Evolutionary conservation across 1,140 invertebrate species (phyloP).

Genomic region (Metopolophium dirhodum): DNA sequence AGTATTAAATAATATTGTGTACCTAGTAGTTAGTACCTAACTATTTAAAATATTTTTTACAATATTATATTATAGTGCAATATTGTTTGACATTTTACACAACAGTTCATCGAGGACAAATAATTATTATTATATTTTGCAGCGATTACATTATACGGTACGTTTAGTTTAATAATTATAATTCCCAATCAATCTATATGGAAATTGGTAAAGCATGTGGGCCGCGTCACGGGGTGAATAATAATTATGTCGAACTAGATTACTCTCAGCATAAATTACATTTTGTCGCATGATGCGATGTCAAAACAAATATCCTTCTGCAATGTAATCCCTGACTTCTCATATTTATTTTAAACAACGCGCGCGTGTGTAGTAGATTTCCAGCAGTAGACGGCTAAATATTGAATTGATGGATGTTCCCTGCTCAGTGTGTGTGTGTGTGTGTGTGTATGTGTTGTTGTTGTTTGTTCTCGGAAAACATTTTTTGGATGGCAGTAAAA

Average conservation of each 20-base stretch:
- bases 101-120: not conserved
- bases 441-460: not conserved
- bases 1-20: too few relatives aligned
- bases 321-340: not conserved
- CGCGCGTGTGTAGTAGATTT: not conserved
- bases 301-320: not conserved
- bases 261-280: not conserved
- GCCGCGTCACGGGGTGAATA: not conserved
- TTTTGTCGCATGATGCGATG: not conserved
- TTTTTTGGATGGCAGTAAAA: not conserved
- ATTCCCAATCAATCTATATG: not conserved
- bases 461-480: not conserved
- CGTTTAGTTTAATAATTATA: not conserved
- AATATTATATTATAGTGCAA: not conserved
- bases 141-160: not conserved
- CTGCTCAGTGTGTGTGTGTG: too few relatives aligned
- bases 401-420: not conserved
- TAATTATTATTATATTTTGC: not conserved
- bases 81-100: not conserved
- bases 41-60: too few relatives aligned
- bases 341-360: not conserved
- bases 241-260: not conserved
- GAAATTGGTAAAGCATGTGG: not conserved
- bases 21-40: too few relatives aligned
- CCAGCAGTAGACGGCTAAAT: not conserved